phyloP scores from a whole-genome alignment of 2,888 invertebrate species.

The Eristalis tenax region DNA sequence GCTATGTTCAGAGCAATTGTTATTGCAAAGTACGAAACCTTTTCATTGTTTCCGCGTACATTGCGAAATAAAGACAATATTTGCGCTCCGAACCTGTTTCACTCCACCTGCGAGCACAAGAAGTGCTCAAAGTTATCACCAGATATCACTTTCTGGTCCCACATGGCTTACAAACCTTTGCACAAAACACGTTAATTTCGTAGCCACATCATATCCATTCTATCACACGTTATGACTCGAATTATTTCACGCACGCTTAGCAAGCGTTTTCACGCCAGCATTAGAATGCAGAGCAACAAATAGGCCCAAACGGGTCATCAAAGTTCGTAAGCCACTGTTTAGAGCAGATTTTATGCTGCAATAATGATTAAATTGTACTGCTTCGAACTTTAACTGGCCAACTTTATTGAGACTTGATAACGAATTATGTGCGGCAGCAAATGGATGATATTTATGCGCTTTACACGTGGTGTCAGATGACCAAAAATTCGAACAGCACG shows the following conservation, averaged over 20 bases:
- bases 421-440: background rate
- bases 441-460: background rate
- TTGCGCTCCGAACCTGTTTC: too few species aligned
- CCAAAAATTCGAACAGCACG: background rate
- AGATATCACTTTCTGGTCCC: too few species aligned
- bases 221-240: background rate
- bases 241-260: background rate
- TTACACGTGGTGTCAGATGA: background rate
- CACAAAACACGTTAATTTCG: too few species aligned
- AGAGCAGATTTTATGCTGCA: background rate
- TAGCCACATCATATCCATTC: background rate
- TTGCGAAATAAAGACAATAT: too few species aligned
- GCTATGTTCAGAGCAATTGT: too few species aligned
- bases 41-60: too few species aligned
- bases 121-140: too few species aligned
- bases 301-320: background rate
- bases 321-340: background rate
- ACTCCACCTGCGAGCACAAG: too few species aligned
- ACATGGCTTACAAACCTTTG: too few species aligned
- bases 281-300: background rate
- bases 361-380: background rate
- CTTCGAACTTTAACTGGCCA: background rate
- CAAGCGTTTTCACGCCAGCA: background rate
- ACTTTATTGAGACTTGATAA: background rate
- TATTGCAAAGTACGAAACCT: too few species aligned